A percentile compares a stretch with the other conserved stretches of the same genome.
These are phyloP conservation scores for Phoxinus dragarum DNA, from an alignment of 2,797 vertebrate species.

Conservation along the genomic window DNA sequence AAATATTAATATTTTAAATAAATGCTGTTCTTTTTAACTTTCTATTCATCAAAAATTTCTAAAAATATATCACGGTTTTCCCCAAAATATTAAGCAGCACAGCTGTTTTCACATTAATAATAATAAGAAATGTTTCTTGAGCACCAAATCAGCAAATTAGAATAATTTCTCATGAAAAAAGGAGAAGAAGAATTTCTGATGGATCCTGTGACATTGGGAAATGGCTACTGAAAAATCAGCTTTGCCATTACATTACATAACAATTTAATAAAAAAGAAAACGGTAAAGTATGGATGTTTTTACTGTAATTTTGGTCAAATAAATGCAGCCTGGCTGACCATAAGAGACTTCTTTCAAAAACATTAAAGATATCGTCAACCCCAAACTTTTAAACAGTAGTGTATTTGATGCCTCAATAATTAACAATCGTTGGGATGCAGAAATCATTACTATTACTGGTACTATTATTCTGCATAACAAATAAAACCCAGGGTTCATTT, in stretches of 20 bases:
- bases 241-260: neutral
- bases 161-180: neutral
- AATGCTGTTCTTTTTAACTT: neutral
- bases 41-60: neutral
- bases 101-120: neutral
- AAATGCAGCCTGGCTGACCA: neutral
- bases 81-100: neutral
- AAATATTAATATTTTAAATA: neutral
- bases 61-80: neutral
- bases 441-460: neutral
- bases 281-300: neutral
- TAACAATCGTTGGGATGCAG: slow-evolving; percentile 1
- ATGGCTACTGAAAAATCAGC: neutral
- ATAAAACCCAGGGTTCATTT: neutral
- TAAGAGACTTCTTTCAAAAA: neutral
- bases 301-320: slow-evolving; percentile 1
- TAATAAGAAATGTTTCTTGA: neutral
- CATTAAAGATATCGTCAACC: neutral
- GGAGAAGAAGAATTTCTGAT: neutral
- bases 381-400: neutral
- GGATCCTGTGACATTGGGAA: neutral
- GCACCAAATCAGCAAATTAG: neutral
- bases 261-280: neutral
- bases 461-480: neutral
- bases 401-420: neutral